These are phyloP conservation scores for Pandemis cinnamomeana DNA, from an alignment of 2,888 invertebrate species.

Conservation along the genomic window DNA sequence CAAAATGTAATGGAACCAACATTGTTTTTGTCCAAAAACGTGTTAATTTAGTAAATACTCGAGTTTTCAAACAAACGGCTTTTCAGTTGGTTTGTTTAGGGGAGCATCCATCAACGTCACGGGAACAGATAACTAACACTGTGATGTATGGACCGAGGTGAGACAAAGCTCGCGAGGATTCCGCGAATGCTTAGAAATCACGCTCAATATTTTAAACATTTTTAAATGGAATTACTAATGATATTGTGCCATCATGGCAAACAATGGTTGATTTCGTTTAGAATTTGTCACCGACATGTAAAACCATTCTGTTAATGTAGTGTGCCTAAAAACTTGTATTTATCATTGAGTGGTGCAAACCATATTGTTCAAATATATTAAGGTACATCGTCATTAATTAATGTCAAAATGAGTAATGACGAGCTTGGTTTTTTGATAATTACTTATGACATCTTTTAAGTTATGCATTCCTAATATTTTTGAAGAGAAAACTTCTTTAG, in stretches of 20 bases:
- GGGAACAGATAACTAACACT: constrained; percentile 59
- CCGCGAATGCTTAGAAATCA: constrained; percentile 39
- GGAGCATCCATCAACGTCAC: constrained; percentile 64
- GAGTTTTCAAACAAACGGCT: constrained; percentile 47
- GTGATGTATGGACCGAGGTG: constrained; percentile 55
- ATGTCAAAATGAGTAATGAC: too few relatives aligned
- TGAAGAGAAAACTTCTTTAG: too few relatives aligned
- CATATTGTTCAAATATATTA: too few relatives aligned
- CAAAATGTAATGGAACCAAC: constrained; percentile 5
- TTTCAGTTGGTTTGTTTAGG: constrained; percentile 56
- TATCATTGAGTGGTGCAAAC: too few relatives aligned
- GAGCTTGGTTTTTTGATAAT: too few relatives aligned
- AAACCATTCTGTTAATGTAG: not conserved
- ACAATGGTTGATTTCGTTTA: not conserved
- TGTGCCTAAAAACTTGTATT: too few relatives aligned
- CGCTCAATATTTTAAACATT: constrained; percentile 20
- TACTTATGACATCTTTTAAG: too few relatives aligned
- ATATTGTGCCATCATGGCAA: not conserved
- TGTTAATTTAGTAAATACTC: constrained; percentile 45
- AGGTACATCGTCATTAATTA: not conserved
- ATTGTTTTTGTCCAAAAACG: constrained; percentile 35
- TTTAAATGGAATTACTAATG: constrained; percentile 4
- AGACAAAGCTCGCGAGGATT: constrained; percentile 44
- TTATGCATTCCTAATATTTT: too few relatives aligned
- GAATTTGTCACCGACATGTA: not conserved